Conservation (phyloP, 2,113 vertebrate genomes). For the Galemys pyrenaicus region DNA sequence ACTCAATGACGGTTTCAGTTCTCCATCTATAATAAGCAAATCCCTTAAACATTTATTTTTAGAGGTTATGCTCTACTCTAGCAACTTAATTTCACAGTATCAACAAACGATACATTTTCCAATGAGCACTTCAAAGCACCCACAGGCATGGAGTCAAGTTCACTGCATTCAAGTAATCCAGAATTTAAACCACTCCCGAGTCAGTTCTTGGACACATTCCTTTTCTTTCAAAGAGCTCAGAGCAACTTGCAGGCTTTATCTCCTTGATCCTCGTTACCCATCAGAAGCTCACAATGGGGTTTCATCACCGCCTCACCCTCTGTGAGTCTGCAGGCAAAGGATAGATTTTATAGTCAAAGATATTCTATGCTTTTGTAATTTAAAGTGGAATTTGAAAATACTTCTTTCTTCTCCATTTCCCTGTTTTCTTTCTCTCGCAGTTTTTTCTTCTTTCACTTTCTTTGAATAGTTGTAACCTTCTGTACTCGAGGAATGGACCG, state of each 20-base stretch:
- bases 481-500: background rate
- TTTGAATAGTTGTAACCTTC: conserved; percentile 17
- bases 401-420: background rate
- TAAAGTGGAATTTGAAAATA: conserved; percentile 37
- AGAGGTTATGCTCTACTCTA: conserved; percentile 23
- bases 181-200: conserved; percentile 38
- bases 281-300: background rate
- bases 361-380: conserved; percentile 43
- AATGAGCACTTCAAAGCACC: conserved; percentile 53
- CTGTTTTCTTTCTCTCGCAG: background rate
- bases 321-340: background rate
- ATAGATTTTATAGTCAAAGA: conserved; percentile 1
- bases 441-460: background rate
- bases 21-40: conserved; percentile 48
- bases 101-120: background rate
- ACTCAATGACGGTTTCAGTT: conserved; percentile 47
- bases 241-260: conserved; percentile 51
- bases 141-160: conserved; percentile 31
- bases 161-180: background rate
- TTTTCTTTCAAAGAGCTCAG: conserved; percentile 73
- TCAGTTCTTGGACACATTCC: conserved; percentile 28
- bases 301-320: background rate
- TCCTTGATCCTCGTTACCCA: background rate
- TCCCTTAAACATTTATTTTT: conserved; percentile 59
- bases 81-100: conserved; percentile 64